Evolutionary conservation across 1,140 invertebrate genomes (phyloP), one percentile per base, ranked within the genome.

Genomic region (Mya arenaria): DNA sequence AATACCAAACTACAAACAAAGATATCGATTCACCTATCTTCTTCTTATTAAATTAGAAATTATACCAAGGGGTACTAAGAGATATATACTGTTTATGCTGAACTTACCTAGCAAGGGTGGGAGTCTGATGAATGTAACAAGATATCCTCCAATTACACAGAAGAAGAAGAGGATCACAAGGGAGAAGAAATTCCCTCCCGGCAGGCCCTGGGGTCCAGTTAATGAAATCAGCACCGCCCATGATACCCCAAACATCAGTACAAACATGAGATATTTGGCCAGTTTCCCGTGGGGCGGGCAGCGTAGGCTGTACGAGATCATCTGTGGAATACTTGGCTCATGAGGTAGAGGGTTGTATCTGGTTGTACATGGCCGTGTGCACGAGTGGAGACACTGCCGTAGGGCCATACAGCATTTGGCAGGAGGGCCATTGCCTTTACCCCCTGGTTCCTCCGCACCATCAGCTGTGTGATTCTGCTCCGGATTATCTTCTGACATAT

Each of bases 91-190:
- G n/a, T n/a, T n/a, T n/a, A n/a, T n/a, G n/a, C n/a, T n/a, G n/a
- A 66, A 39, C 85, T 88, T 84, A 92, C 91, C 92, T 78, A 92
- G 79, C 0, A 99, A 93, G 1, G 97, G 95, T 15, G 98, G 98
- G 78, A 98, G 93, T 4, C 95, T 96, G 19, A 96, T 94, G 52
- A 97, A 92, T 28, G 95, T 95, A 73, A 96, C 92, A 84, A 96
- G 92, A 94, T 96, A 96, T 62, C 97, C 97, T 19, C 96, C 97
- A 85, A 97, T 95, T 92, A 97, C 95, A 0, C 96, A 96, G 15
- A 63, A 80, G 25, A 92, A 80, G 13, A 95, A 95, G 36, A 98
- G 95, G 19, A 93, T 72, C 10, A 91, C 68, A 0, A 98, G 93
- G 77, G 95, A 95, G 89, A 97, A 98, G 6, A 98, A 92, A 86